These are phyloP conservation scores for Euphydryas editha DNA, from an alignment of 2,888 invertebrate species.

Conservation along the genomic window DNA sequence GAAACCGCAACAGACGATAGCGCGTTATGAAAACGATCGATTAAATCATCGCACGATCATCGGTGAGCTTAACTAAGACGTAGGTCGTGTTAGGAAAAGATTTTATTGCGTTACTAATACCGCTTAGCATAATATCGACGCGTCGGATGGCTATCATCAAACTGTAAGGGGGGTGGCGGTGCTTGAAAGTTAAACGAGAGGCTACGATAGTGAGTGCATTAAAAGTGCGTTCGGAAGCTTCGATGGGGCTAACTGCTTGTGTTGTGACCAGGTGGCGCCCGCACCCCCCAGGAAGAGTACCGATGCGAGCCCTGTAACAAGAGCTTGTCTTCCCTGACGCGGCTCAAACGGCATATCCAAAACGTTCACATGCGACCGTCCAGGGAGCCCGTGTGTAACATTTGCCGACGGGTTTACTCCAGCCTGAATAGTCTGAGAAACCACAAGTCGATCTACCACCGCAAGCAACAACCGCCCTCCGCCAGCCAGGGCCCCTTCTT, in stretches of 20 bases:
- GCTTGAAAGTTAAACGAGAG: slow-evolving; percentile 69
- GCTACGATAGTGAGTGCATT: slow-evolving; percentile 83
- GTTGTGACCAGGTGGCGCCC: slow-evolving; percentile 88
- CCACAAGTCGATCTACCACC: slow-evolving; percentile 96
- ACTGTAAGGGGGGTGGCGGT: slow-evolving; percentile 79
- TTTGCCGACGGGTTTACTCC: slow-evolving; percentile 96
- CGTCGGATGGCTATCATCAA: slow-evolving; percentile 73
- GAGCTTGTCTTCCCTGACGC: slow-evolving; percentile 93
- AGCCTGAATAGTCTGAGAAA: slow-evolving; percentile 95
- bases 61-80: slow-evolving; percentile 65
- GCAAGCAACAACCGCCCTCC: slow-evolving; percentile 89
- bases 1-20: slow-evolving; percentile 58
- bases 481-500: slow-evolving; percentile 71
- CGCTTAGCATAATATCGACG: slow-evolving; percentile 71
- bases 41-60: slow-evolving; percentile 58
- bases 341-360: slow-evolving; percentile 95
- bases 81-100: slow-evolving; percentile 61
- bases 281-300: slow-evolving; percentile 92
- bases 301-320: slow-evolving; percentile 96
- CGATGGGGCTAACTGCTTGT: slow-evolving; percentile 82
- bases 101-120: slow-evolving; percentile 70
- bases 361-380: slow-evolving; percentile 96
- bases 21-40: slow-evolving; percentile 59
- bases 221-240: slow-evolving; percentile 78
- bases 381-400: slow-evolving; percentile 95